phyloP scores from a whole-genome alignment of 2,888 invertebrate genomes.

The Agrotis exclamationis region DNA sequence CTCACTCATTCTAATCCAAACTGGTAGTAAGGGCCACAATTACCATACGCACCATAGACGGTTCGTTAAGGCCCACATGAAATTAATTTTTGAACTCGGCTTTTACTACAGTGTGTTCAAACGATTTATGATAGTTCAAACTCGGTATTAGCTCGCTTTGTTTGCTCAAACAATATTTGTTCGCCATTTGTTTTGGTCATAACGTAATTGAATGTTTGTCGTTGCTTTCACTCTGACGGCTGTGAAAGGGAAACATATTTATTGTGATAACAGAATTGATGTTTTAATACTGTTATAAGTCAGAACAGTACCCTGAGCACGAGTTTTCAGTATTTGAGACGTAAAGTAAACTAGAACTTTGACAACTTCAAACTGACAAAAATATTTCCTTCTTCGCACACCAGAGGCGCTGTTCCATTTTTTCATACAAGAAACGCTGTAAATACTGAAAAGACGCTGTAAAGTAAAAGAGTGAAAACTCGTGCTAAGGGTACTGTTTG shows the following conservation, averaged over 20 bases:
- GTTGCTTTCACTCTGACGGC: constrained; percentile 12
- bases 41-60: constrained; percentile 29
- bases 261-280: neutral
- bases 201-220: constrained; percentile 22
- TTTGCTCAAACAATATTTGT: constrained; percentile 41
- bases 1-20: neutral
- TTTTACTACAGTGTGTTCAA: constrained; percentile 26
- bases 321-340: too few species aligned
- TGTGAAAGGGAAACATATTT: constrained; percentile 10
- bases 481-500: too few species aligned
- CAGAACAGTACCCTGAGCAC: too few species aligned
- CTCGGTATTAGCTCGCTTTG: constrained; percentile 23
- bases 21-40: constrained; percentile 37
- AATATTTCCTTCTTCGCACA: too few species aligned
- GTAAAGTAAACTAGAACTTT: too few species aligned
- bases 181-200: constrained; percentile 27
- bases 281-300: neutral
- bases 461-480: too few species aligned
- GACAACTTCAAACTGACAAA: too few species aligned
- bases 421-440: too few species aligned
- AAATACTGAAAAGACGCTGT: too few species aligned
- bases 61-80: constrained; percentile 49
- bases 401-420: too few species aligned
- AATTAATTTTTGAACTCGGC: constrained; percentile 64
- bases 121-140: constrained; percentile 54